A percentile compares a stretch with the other conserved stretches of the same genome.
Evolutionary conservation across 2,888 invertebrate species (phyloP).

Genomic region (Rhingia rostrata): DNA sequence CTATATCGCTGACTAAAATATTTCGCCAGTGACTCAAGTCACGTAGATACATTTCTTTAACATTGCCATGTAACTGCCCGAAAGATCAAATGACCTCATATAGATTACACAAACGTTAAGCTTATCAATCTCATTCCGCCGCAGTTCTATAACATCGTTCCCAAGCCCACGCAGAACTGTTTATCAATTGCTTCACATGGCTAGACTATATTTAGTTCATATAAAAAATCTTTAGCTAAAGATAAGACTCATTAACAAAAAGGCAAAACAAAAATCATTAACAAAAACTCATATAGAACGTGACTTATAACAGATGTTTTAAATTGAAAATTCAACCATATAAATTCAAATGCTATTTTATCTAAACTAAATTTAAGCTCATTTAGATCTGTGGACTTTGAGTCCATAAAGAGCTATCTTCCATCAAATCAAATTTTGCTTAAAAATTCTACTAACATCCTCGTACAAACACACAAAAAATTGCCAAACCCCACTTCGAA

Average conservation of each 20-base stretch:
- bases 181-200: slow-evolving; percentile 9
- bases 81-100: no score
- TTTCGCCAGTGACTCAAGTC: no score
- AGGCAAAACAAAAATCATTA: neutral
- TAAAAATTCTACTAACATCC: slow-evolving; percentile 20
- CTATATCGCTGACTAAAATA: no score
- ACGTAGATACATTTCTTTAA: no score
- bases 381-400: slow-evolving; percentile 26
- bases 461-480: slow-evolving; percentile 5
- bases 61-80: no score
- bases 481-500: slow-evolving; percentile 13
- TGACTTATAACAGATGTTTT: slow-evolving; percentile 25
- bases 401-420: slow-evolving; percentile 14
- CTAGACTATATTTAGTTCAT: slow-evolving; percentile 22
- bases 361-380: slow-evolving; percentile 2
- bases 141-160: neutral
- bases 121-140: neutral
- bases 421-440: slow-evolving; percentile 28
- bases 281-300: slow-evolving; percentile 24
- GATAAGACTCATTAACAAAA: neutral
- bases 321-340: slow-evolving; percentile 5
- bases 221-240: neutral
- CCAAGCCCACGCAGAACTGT: slow-evolving; percentile 2
- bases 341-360: neutral
- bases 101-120: no score